Evolutionary conservation across 1,140 invertebrate species (phyloP).

Genomic region (Diplogasteroides magnus): DNA sequence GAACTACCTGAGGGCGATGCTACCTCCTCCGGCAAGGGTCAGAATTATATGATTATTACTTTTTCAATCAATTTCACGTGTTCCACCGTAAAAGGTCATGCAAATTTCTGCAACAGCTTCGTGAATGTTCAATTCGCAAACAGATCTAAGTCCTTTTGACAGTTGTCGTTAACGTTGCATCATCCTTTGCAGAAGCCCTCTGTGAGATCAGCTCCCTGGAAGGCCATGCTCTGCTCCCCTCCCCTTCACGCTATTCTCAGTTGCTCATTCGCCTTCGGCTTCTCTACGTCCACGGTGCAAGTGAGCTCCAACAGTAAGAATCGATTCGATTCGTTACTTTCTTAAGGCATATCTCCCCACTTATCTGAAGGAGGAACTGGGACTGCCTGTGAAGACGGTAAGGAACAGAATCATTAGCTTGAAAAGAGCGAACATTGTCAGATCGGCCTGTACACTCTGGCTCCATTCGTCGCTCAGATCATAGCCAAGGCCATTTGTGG

Average conservation of each 20-base stretch:
- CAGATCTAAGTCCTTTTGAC: too few species aligned
- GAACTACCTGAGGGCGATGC: not conserved
- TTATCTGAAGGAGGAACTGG: not conserved
- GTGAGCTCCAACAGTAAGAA: not conserved
- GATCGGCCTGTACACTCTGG: not conserved
- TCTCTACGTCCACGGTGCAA: not conserved
- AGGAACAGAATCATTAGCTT: not conserved
- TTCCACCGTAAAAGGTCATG: not conserved
- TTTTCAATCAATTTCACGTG: not conserved
- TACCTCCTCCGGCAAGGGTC: not conserved
- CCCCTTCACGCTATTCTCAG: not conserved
- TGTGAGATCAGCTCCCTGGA: not conserved
- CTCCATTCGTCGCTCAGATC: conserved; percentile 1
- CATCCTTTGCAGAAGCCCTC: not conserved
- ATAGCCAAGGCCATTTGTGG: not conserved
- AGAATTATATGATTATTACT: not conserved
- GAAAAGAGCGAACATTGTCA: too few species aligned
- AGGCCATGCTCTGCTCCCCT: not conserved
- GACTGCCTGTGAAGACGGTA: not conserved
- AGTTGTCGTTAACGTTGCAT: too few species aligned
- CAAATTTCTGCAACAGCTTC: not conserved
- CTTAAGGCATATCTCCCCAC: not conserved
- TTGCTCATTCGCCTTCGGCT: not conserved
- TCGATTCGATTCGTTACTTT: not conserved
- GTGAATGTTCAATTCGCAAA: not conserved